Conservation (phyloP, 2,113 vertebrate species). For the Atractosteus spatula region DNA sequence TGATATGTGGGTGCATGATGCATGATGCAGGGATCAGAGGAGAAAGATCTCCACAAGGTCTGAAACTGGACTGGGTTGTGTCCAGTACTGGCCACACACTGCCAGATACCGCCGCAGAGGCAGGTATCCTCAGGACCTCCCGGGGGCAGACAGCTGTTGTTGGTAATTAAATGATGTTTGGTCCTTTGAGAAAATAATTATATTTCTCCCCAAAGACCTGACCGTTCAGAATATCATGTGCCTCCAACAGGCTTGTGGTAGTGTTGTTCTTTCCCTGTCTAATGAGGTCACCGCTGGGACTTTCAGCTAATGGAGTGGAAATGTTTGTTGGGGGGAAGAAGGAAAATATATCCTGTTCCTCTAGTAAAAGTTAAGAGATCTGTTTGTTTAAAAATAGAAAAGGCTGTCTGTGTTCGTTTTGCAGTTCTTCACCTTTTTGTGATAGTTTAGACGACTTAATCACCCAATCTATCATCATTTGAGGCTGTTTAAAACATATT, state of each 20-base stretch:
- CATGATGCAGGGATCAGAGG: too few relatives aligned
- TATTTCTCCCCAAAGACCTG: background rate
- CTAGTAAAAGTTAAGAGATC: background rate
- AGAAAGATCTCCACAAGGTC: background rate
- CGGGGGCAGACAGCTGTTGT: conserved; percentile 5
- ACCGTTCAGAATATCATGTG: background rate
- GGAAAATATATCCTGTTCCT: background rate
- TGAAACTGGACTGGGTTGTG: conserved; percentile 23
- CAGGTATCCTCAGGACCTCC: background rate
- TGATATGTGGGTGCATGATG: too few relatives aligned
- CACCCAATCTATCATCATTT: too few relatives aligned
- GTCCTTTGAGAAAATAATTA: conserved; percentile 4
- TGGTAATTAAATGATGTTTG: conserved; percentile 9
- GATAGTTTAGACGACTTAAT: too few relatives aligned
- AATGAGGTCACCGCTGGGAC: conserved; percentile 11
- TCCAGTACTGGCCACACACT: conserved; percentile 14
- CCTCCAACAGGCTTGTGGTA: background rate
- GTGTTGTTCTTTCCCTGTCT: conserved; percentile 10
- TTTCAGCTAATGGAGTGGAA: background rate
- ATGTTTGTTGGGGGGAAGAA: background rate
- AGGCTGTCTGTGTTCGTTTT: background rate
- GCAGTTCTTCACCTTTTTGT: too few relatives aligned
- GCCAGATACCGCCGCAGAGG: conserved; percentile 7
- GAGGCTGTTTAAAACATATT: too few relatives aligned
- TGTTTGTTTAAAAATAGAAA: background rate